These are phyloP conservation scores for Sympetrum striolatum DNA, from an alignment of 2,888 invertebrate species.

Conservation along the genomic window DNA sequence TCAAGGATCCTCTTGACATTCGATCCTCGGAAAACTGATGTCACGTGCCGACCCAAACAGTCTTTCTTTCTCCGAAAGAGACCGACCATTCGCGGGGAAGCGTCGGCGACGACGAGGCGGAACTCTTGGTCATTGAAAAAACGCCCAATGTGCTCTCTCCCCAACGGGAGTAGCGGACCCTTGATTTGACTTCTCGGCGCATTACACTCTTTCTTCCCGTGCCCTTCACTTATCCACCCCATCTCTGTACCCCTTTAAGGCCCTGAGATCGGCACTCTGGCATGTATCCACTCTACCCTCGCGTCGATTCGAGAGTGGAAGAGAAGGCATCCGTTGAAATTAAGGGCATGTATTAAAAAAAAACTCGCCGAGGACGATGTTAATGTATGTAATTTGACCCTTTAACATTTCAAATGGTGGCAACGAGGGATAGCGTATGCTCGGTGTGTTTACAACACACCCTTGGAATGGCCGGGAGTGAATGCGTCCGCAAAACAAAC, in stretches of 20 bases:
- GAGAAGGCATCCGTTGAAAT: background rate
- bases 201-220: too few species aligned
- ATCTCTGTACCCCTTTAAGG: background rate
- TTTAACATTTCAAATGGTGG: background rate
- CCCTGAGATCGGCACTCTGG: background rate
- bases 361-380: background rate
- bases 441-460: background rate
- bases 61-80: background rate
- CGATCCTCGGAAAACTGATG: background rate
- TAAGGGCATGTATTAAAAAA: background rate
- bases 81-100: background rate
- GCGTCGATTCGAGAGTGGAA: background rate
- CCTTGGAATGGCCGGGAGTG: background rate
- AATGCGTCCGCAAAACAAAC: background rate
- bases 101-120: background rate
- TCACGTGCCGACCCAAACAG: background rate
- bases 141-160: background rate
- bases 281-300: background rate
- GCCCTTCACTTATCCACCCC: background rate
- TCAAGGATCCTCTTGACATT: conserved; percentile 18
- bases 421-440: background rate
- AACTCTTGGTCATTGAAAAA: background rate
- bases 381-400: background rate
- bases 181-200: too few species aligned
- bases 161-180: too few species aligned